phyloP scores from a whole-genome alignment of 2,113 vertebrate genomes.

The Arenaria interpres region DNA sequence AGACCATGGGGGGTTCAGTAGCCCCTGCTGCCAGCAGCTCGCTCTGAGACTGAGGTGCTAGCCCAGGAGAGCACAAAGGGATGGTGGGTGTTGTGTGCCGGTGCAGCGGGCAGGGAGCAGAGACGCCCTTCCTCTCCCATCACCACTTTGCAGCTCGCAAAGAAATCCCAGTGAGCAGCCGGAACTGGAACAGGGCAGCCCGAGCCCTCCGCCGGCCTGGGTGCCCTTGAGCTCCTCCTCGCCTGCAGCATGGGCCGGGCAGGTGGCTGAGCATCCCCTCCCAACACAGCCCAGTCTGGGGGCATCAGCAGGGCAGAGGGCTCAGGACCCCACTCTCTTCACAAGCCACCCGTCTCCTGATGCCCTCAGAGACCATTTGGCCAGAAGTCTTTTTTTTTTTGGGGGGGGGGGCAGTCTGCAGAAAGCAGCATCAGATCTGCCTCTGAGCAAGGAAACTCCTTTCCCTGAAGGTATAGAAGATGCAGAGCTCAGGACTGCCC shows the following conservation, averaged over 20 bases:
- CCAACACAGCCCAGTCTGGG: background rate
- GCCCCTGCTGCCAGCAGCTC: background rate
- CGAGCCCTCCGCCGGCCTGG: background rate
- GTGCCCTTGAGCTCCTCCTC: constrained; percentile 16
- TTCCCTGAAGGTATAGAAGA: background rate
- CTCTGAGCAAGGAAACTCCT: background rate
- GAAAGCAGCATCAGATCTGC: background rate
- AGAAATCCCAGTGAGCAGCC: constrained; percentile 20
- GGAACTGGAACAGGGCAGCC: constrained; percentile 9
- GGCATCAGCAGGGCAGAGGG: background rate
- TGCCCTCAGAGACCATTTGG: background rate
- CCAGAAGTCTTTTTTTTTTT: background rate
- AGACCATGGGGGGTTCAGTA: accelerated
- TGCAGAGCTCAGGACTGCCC: accelerated
- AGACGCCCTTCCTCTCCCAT: background rate
- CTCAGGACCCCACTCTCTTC: background rate
- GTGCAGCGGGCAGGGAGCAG: background rate
- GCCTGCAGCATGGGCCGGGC: accelerated
- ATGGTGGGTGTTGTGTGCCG: accelerated
- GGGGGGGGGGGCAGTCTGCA: background rate
- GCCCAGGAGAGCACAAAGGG: background rate
- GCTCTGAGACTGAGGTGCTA: accelerated
- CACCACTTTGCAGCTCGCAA: background rate
- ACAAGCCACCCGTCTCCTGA: background rate
- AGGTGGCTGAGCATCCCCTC: background rate